These are phyloP conservation scores for Hyperoodon ampullatus DNA, from an alignment of 2,113 vertebrate species.

Conservation along the genomic window DNA sequence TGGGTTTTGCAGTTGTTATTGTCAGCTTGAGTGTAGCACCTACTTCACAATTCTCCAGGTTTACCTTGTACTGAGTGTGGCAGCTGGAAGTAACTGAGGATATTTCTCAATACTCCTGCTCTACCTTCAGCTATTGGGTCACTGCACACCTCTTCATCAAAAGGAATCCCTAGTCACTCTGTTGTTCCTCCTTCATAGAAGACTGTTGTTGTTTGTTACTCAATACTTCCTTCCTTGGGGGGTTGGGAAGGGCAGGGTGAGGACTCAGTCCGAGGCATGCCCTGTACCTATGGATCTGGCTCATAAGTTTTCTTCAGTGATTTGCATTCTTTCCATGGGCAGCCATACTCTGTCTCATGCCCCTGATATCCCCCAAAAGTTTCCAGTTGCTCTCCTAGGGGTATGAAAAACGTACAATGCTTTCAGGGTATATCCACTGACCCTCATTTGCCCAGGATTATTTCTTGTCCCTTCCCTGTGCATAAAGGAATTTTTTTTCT, in stretches of 20 bases:
- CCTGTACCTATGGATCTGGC: no score
- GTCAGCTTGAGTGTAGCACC: no score
- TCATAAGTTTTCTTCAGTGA: neutral
- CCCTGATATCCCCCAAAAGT: neutral
- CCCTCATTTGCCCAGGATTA: no score
- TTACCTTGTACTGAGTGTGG: neutral
- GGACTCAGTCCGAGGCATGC: no score
- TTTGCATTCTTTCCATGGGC: neutral
- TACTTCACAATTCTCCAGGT: neutral
- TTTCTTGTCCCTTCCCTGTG: neutral
- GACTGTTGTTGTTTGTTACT: neutral
- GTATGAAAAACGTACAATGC: neutral
- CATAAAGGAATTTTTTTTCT: neutral
- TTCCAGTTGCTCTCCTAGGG: neutral
- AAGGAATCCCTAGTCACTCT: neutral
- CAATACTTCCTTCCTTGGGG: neutral
- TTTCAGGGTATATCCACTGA: neutral
- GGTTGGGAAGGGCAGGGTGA: accelerated
- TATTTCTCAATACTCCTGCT: neutral
- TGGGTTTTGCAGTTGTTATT: neutral
- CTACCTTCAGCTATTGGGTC: neutral
- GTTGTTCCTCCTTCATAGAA: neutral
- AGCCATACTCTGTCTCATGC: neutral
- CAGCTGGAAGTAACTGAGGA: no score
- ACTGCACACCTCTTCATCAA: neutral